These are phyloP conservation scores for Meiosimyza decipiens DNA, from an alignment of 2,888 invertebrate species.

Conservation along the genomic window DNA sequence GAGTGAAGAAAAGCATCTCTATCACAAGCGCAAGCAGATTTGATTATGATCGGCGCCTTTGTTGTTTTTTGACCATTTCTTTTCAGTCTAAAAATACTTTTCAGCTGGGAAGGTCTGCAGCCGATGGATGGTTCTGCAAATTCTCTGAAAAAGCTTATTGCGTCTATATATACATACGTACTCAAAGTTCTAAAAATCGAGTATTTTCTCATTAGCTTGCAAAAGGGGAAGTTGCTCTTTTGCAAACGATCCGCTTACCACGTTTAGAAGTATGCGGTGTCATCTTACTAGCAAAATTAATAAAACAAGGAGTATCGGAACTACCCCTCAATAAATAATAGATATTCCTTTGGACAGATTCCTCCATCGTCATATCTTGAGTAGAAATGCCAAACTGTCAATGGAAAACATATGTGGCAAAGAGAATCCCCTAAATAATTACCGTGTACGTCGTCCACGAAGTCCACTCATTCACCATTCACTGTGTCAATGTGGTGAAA, in stretches of 20 bases:
- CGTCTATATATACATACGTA: background rate
- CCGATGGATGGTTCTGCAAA: slow-evolving; percentile 20
- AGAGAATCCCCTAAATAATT: slow-evolving; percentile 30
- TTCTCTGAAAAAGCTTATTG: slow-evolving; percentile 6
- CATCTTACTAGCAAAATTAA: background rate
- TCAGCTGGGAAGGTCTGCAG: too few relatives aligned
- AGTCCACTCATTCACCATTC: too few relatives aligned
- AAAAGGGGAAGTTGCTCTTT: background rate
- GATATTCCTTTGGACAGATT: slow-evolving; percentile 27
- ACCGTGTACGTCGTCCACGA: too few relatives aligned
- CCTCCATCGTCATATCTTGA: slow-evolving; percentile 35
- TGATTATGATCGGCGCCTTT: background rate
- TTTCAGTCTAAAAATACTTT: too few relatives aligned
- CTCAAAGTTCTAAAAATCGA: background rate
- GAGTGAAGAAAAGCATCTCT: background rate
- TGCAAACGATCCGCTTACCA: slow-evolving; percentile 1
- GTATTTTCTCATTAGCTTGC: background rate
- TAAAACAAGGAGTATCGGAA: background rate
- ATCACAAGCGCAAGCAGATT: background rate
- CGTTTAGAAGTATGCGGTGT: slow-evolving; percentile 11
- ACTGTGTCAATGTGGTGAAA: too few relatives aligned
- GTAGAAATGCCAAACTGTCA: slow-evolving; percentile 32
- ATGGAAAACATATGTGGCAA: slow-evolving; percentile 33
- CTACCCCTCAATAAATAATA: background rate
- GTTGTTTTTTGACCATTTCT: too few relatives aligned